Conservation (phyloP, 1,140 invertebrate species). For the Lepidurus couesii region DNA sequence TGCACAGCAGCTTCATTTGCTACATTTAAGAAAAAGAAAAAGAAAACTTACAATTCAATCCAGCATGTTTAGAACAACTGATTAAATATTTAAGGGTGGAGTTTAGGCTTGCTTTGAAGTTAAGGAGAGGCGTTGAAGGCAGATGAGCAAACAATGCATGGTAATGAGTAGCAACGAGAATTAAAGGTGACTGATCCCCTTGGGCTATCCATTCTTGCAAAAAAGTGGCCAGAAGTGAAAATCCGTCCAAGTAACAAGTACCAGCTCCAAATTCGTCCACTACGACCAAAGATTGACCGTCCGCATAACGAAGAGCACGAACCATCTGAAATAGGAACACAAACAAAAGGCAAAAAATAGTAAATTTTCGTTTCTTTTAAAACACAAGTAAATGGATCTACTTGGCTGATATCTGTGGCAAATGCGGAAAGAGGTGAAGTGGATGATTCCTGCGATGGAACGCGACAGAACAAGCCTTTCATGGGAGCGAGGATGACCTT, state of each 20-base stretch:
- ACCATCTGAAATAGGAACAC: slow-evolving; percentile 57
- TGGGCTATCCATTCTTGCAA: slow-evolving; percentile 58
- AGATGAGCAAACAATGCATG: slow-evolving; percentile 56
- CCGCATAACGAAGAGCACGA: slow-evolving; percentile 57
- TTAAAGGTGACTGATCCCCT: slow-evolving; percentile 58
- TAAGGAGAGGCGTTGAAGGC: slow-evolving; percentile 38
- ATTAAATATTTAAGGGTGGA: too few species aligned
- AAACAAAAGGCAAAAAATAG: neutral
- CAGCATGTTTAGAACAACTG: too few species aligned
- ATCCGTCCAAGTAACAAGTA: slow-evolving; percentile 68
- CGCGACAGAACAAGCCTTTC: slow-evolving; percentile 58
- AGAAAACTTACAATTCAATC: too few species aligned
- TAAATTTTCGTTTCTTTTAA: neutral
- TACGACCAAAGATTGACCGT: slow-evolving; percentile 63
- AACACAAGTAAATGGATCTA: slow-evolving; percentile 42
- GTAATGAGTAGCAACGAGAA: slow-evolving; percentile 72
- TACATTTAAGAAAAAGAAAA: too few species aligned
- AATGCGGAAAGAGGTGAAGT: slow-evolving; percentile 75
- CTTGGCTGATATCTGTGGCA: slow-evolving; percentile 75
- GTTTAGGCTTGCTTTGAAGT: slow-evolving; percentile 54
- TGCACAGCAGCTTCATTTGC: slow-evolving; percentile 32
- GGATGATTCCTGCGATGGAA: slow-evolving; percentile 73
- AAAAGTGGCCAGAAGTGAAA: slow-evolving; percentile 59
- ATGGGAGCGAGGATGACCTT: slow-evolving; percentile 53
- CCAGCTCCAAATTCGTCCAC: slow-evolving; percentile 90